Evolutionary conservation across 1,140 invertebrate genomes (phyloP), one percentile per base, ranked within the genome.

Genomic region (Oscheius sp.): DNA sequence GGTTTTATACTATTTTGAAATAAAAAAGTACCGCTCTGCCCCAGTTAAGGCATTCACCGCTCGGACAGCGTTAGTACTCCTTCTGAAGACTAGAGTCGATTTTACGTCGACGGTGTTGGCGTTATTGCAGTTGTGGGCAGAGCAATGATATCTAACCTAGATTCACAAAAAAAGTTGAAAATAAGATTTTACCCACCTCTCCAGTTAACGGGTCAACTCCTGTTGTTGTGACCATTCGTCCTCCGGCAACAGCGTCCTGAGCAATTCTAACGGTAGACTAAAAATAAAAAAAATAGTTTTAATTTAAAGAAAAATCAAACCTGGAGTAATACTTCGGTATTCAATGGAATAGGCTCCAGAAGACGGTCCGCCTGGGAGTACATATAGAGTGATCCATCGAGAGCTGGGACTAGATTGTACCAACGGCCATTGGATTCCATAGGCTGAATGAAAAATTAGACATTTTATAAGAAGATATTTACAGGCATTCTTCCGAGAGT

Each of bases 341-440:
- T 76, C 10, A 74, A 20, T 3, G 73, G 74, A 0, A 74, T 28
- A 28, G 72, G 72, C 20, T 68, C 68, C 18, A 75, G 34, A 13
- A 75, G 31, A 0, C 72, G 68, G 34, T 74, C 72, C 3, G 13
- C 15, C 2, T 46, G 28, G 3, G 71, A 75, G 73, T 74, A 74
- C 55, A 76, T 76, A 34, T 76, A 74, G 1, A 74, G 73, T 34
- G 38, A 73, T 26, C 73, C 73, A 34, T 74, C 73, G 3, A 74
- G 38, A 35, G 73, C 49, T 0, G 73, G 73, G 23, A 74, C 73
- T 28, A 74, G 38, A 38, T 67, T 28, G 73, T 76, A 74, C 29
- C 35, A 35, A 26, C 35, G 23, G 10, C 68, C 73, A 42, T 74
- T 66, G 0, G 49, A n/a, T 31, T 31, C 42, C 1, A 73, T 46